Conservation (phyloP, 2,113 vertebrate species). For the Syngnathus typhle region DNA sequence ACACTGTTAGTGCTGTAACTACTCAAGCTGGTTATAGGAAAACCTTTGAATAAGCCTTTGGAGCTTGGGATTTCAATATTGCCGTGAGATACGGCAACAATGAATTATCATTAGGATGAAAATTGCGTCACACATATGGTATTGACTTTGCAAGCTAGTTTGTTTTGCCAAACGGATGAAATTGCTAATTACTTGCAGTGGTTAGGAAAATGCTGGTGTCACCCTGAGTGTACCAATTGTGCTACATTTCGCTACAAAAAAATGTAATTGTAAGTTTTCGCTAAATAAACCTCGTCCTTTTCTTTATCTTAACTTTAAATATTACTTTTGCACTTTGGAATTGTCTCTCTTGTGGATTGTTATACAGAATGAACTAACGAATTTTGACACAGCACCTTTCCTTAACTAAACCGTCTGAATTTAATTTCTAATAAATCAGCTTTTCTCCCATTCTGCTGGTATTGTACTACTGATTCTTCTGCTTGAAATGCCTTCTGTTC, state of each 20-base stretch:
- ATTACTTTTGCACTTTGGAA: conserved; percentile 26
- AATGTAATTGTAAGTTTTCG: conserved; percentile 7
- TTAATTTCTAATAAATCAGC: conserved; percentile 46
- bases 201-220: neutral
- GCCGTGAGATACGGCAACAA: neutral
- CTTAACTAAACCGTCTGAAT: conserved; percentile 37
- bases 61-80: neutral
- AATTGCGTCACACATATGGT: neutral
- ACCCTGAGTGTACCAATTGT: neutral
- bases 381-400: conserved; percentile 20
- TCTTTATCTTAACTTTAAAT: conserved; percentile 14
- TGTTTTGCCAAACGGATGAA: neutral
- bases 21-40: too few species aligned
- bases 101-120: neutral
- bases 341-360: conserved; percentile 15
- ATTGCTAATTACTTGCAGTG: neutral
- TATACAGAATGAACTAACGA: too few species aligned
- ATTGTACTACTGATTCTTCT: conserved; percentile 35
- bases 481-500: conserved; percentile 26
- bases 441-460: conserved; percentile 17
- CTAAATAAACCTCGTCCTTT: conserved; percentile 22
- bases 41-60: too few species aligned
- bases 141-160: neutral
- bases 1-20: too few species aligned
- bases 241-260: neutral